A percentile compares a stretch with the other conserved stretches of the same genome.
phyloP scores from a whole-genome alignment of 2,888 invertebrate species.

The Philopedon plagiatum region DNA sequence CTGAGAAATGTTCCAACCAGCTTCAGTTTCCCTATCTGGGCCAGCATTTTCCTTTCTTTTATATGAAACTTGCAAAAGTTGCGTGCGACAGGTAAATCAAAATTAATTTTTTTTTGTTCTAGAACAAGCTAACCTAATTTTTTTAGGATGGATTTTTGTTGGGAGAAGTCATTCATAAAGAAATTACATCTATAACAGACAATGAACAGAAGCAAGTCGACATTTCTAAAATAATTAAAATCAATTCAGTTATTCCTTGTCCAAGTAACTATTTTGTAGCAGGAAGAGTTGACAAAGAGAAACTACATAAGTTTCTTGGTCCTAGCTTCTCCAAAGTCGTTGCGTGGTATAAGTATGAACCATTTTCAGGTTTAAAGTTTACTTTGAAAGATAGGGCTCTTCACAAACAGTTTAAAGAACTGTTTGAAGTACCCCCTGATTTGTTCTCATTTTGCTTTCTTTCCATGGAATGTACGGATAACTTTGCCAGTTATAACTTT shows the following conservation, averaged over 20 bases:
- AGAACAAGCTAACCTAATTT: conserved; percentile 29
- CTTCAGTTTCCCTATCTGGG: conserved; percentile 68
- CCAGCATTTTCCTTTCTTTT: conserved; percentile 78
- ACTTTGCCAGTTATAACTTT: conserved; percentile 50
- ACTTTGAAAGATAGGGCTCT: conserved; percentile 76
- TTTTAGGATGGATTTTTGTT: conserved; percentile 76
- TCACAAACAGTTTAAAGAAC: conserved; percentile 74
- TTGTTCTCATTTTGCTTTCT: conserved; percentile 77
- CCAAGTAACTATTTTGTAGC: conserved; percentile 74
- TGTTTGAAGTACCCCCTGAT: conserved; percentile 73
- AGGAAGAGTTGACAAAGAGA: conserved; percentile 73
- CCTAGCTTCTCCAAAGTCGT: conserved; percentile 73
- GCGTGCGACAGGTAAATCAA: conserved; percentile 73
- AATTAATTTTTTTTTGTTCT: conserved; percentile 12
- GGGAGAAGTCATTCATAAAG: conserved; percentile 75
- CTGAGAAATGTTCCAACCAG: conserved; percentile 59
- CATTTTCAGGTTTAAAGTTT: conserved; percentile 71
- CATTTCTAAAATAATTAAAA: conserved; percentile 74
- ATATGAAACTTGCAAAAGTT: conserved; percentile 77
- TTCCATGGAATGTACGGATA: conserved; percentile 70
- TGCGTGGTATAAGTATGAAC: conserved; percentile 79
- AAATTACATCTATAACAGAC: conserved; percentile 79
- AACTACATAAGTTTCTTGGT: conserved; percentile 71
- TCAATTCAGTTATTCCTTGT: conserved; percentile 75
- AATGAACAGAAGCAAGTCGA: conserved; percentile 76